These are phyloP conservation scores for Calonectris borealis DNA, from an alignment of 2,113 vertebrate genomes.

Conservation along the genomic window DNA sequence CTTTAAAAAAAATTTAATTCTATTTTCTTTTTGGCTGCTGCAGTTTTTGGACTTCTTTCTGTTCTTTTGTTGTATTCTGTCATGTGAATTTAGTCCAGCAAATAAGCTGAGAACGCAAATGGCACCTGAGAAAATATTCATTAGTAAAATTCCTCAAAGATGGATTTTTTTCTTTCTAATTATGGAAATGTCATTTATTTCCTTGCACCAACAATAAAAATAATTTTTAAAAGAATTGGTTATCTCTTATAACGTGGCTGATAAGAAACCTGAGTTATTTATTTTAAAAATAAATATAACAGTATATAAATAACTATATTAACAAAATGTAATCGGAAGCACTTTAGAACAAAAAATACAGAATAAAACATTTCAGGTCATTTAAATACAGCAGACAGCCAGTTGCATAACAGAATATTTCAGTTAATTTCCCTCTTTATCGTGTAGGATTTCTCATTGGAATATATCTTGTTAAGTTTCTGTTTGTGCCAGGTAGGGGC, in stretches of 20 bases:
- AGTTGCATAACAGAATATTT: conserved; percentile 42
- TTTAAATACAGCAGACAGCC: background rate
- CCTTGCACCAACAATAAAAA: background rate
- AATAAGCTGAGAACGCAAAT: conserved; percentile 44
- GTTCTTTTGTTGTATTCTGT: conserved; percentile 67
- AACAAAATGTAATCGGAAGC: background rate
- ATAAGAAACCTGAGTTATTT: background rate
- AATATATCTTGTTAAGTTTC: conserved; percentile 12
- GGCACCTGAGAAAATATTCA: conserved; percentile 43
- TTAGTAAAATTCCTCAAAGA: background rate
- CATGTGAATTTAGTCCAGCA: conserved; percentile 37
- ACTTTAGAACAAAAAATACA: background rate
- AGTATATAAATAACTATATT: background rate
- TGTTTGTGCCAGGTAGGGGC: conserved; percentile 7
- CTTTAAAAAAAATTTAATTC: background rate
- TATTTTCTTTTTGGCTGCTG: conserved; percentile 11
- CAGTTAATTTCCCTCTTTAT: background rate
- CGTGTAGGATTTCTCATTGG: background rate
- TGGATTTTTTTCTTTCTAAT: conserved; percentile 13
- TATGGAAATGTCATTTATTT: background rate
- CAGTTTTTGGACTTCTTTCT: conserved; percentile 60
- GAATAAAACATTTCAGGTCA: background rate
- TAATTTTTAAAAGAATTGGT: background rate
- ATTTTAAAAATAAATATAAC: conserved; percentile 4
- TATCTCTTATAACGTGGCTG: background rate